Evolutionary conservation across 2,888 invertebrate genomes (phyloP).

Genomic region (Neria commutata): DNA sequence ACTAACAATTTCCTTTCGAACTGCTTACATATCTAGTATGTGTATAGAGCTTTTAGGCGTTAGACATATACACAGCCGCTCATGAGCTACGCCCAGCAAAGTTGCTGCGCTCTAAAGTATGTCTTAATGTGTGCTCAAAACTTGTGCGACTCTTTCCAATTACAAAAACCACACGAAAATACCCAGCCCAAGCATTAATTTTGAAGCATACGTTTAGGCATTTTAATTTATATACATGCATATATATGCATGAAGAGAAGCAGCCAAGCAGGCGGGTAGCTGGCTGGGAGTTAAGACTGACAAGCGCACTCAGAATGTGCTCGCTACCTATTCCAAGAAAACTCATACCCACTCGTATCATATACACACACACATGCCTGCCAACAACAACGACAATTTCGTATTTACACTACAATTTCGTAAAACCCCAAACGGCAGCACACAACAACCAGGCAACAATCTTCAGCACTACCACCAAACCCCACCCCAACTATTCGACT

Average conservation of each 20-base stretch:
- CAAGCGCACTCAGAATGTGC: not conserved
- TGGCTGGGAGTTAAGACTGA: slow-evolving; percentile 44
- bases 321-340: not conserved
- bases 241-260: not conserved
- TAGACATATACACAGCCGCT: too few relatives aligned
- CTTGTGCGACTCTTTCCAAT: too few relatives aligned
- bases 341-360: not conserved
- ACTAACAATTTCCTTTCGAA: too few relatives aligned
- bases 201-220: slow-evolving; percentile 57
- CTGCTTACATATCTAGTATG: too few relatives aligned
- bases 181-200: slow-evolving; percentile 39
- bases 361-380: slow-evolving; percentile 47
- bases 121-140: too few relatives aligned
- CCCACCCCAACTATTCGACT: not conserved
- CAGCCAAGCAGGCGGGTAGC: not conserved
- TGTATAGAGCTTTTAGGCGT: too few relatives aligned
- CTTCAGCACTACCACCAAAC: not conserved
- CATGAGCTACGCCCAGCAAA: too few relatives aligned
- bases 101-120: too few relatives aligned
- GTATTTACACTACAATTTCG: slow-evolving; percentile 55
- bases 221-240: slow-evolving; percentile 50
- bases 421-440: not conserved
- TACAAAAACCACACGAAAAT: slow-evolving; percentile 1
- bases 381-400: too few relatives aligned
- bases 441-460: not conserved